Percentiles rank a stretch among this genome's conserved stretches.
Evolutionary conservation across 2,888 invertebrate species (phyloP).

Genomic region (Xanthostigma xanthostigma): DNA sequence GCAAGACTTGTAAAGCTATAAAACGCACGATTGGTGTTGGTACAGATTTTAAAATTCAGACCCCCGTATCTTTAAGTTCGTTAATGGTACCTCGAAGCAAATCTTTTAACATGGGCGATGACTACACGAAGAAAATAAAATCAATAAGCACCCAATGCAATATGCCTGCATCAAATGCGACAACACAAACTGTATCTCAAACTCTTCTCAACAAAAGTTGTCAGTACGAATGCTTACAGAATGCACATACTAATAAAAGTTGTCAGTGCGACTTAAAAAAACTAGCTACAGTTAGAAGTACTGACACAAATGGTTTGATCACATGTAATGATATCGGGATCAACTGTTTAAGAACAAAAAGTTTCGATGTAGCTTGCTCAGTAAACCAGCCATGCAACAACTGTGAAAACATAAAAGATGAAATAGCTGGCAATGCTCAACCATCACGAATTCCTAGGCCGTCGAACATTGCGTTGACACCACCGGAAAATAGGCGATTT

Average conservation of each 20-base stretch:
- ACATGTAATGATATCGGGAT: too few relatives aligned
- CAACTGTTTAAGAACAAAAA: too few relatives aligned
- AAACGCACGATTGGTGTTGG: conserved; percentile 27
- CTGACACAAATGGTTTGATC: background rate
- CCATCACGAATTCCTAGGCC: conserved; percentile 25
- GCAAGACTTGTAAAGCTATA: conserved; percentile 32
- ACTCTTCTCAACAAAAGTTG: background rate
- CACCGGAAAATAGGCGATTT: conserved; percentile 25
- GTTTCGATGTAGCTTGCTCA: too few relatives aligned
- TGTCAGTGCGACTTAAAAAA: background rate
- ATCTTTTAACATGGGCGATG: conserved; percentile 43
- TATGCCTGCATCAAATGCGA: background rate
- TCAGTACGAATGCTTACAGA: background rate
- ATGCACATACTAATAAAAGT: background rate
- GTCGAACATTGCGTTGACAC: conserved; percentile 21
- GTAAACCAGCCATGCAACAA: too few relatives aligned
- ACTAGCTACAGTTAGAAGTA: background rate
- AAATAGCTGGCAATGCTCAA: conserved; percentile 15
- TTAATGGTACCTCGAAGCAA: conserved; percentile 35
- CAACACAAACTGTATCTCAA: background rate
- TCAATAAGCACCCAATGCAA: conserved; percentile 18
- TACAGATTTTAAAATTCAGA: conserved; percentile 15
- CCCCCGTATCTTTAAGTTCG: conserved; percentile 32
- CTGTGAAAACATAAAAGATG: conserved; percentile 2
- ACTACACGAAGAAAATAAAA: conserved; percentile 24